These are phyloP conservation scores for Cephus sareptanus DNA, from an alignment of 2,888 invertebrate genomes.

Conservation along the genomic window DNA sequence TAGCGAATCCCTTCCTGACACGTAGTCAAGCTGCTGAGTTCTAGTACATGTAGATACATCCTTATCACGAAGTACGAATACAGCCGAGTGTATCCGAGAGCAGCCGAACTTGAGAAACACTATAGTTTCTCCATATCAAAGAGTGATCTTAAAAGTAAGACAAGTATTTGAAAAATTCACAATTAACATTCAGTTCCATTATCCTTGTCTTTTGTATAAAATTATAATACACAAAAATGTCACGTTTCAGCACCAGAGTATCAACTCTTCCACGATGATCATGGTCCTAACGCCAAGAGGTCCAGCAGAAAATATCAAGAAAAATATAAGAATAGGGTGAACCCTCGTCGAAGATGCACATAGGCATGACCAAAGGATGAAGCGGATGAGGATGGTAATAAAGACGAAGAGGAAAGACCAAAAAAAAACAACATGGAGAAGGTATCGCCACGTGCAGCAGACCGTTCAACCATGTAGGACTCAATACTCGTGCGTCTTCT, in stretches of 20 bases:
- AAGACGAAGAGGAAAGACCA: neutral
- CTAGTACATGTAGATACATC: neutral
- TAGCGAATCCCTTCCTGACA: neutral
- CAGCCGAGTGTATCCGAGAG: neutral
- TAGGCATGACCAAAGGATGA: neutral
- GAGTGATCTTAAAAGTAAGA: too few relatives aligned
- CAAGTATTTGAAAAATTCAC: too few relatives aligned
- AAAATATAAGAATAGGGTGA: neutral
- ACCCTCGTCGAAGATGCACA: neutral
- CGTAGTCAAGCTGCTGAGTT: neutral
- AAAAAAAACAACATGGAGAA: neutral
- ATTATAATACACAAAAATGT: too few relatives aligned
- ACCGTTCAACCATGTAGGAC: constrained; percentile 36
- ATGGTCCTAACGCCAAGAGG: neutral
- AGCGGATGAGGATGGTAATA: too few relatives aligned
- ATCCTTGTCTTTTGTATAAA: too few relatives aligned
- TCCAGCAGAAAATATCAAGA: neutral
- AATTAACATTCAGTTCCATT: too few relatives aligned
- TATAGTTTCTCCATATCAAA: too few relatives aligned
- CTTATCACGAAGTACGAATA: neutral
- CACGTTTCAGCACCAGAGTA: too few relatives aligned
- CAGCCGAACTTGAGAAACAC: neutral
- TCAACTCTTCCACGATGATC: too few relatives aligned
- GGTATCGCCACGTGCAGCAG: constrained; percentile 26
- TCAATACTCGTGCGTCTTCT: constrained; percentile 23